phyloP scores from a whole-genome alignment of 2,888 invertebrate species.

The Archips crataeganus region DNA sequence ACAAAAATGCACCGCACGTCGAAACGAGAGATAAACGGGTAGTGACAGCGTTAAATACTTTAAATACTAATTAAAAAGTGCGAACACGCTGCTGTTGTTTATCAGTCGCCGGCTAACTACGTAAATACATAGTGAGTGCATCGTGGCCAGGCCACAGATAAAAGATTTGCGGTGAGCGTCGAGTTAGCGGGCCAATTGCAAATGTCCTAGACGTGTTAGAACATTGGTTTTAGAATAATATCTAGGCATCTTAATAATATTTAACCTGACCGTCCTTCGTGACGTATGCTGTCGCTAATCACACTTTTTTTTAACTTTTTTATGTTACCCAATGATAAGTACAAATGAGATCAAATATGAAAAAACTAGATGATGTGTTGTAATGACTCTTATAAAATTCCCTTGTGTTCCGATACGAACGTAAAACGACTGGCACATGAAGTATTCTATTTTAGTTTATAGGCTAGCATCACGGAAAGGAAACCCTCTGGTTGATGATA shows the following conservation, averaged over 20 bases:
- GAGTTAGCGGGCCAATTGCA: neutral
- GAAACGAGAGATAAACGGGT: neutral
- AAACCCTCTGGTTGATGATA: too few relatives aligned
- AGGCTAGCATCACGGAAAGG: too few relatives aligned
- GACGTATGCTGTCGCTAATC: too few relatives aligned
- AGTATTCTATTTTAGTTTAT: too few relatives aligned
- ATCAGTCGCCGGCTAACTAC: slow-evolving; percentile 64
- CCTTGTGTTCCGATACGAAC: too few relatives aligned
- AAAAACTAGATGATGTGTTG: too few relatives aligned
- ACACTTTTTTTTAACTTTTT: too few relatives aligned
- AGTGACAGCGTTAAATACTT: slow-evolving; percentile 9
- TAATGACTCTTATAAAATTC: too few relatives aligned
- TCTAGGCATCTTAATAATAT: too few relatives aligned
- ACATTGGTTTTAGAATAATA: neutral
- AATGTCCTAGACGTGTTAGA: neutral
- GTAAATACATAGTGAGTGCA: slow-evolving; percentile 47
- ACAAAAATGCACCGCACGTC: slow-evolving; percentile 30
- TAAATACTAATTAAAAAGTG: slow-evolving; percentile 32
- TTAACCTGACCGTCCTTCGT: neutral
- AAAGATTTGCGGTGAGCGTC: slow-evolving; percentile 69
- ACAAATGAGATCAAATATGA: too few relatives aligned
- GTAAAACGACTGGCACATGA: too few relatives aligned
- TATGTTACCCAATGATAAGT: too few relatives aligned
- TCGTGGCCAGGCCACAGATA: slow-evolving; percentile 62
- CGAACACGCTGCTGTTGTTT: slow-evolving; percentile 53